Percentiles rank a stretch among this genome's conserved stretches.
These are phyloP conservation scores for Taphrorychus bicolor DNA, from an alignment of 2,888 invertebrate species.

Conservation along the genomic window DNA sequence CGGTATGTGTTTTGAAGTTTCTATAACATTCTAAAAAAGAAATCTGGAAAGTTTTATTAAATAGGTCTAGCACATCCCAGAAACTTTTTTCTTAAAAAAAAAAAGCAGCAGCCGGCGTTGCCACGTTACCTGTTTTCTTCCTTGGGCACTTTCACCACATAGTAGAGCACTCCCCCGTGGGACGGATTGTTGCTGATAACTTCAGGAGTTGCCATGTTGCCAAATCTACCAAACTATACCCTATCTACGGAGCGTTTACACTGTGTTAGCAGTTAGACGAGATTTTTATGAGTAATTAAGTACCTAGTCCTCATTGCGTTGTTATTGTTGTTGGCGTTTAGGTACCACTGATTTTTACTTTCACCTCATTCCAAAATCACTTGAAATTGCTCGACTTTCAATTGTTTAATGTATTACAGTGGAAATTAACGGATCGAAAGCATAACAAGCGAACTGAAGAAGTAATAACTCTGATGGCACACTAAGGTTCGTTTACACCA, in stretches of 20 bases:
- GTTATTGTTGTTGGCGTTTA: not conserved
- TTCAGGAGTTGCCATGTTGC: slow-evolving; percentile 36
- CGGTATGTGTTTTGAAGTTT: too few relatives aligned
- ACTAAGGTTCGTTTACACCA: too few relatives aligned
- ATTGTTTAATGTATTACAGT: too few relatives aligned
- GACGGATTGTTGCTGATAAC: slow-evolving; percentile 32
- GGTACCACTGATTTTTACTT: not conserved
- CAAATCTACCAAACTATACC: too few relatives aligned
- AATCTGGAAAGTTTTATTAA: too few relatives aligned
- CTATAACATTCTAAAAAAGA: too few relatives aligned
- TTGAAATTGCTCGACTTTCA: not conserved
- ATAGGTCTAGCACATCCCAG: too few relatives aligned
- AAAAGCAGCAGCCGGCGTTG: not conserved
- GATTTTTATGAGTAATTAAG: not conserved
- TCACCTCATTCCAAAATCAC: not conserved
- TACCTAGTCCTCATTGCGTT: not conserved
- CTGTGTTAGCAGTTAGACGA: too few relatives aligned
- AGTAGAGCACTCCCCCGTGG: slow-evolving; percentile 74
- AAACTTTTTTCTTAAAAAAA: too few relatives aligned
- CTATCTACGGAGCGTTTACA: too few relatives aligned
- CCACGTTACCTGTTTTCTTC: slow-evolving; percentile 56
- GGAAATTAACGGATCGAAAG: not conserved
- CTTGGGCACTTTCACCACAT: slow-evolving; percentile 71
- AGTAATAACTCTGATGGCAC: too few relatives aligned
- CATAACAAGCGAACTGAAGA: not conserved